A percentile compares a stretch with the other conserved stretches of the same genome.
Conservation (phyloP, 2,113 vertebrate species). For the Recurvirostra avosetta region DNA sequence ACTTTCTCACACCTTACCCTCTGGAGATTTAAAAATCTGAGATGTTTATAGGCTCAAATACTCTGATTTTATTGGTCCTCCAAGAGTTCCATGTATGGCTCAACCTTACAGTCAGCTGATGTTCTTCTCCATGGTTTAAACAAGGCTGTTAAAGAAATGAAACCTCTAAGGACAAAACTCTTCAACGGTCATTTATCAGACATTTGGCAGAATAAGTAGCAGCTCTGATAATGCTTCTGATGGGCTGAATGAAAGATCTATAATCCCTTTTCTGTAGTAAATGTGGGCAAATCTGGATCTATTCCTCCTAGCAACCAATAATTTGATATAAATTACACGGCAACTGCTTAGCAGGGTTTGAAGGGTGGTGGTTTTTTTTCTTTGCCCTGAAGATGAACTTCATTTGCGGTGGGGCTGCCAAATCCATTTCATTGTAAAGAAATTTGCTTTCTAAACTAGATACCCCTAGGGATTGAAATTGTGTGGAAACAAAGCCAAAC, state of each 20-base stretch:
- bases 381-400: constrained; percentile 73
- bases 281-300: constrained; percentile 22
- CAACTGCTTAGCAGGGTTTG: constrained; percentile 7
- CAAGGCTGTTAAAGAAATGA: not conserved
- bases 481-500: constrained; percentile 57
- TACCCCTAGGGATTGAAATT: constrained; percentile 50
- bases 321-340: constrained; percentile 62
- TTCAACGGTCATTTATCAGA: constrained; percentile 2
- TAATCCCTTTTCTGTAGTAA: constrained; percentile 37
- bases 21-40: constrained; percentile 29
- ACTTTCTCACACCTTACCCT: not conserved
- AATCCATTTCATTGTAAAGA: constrained; percentile 70
- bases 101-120: not conserved
- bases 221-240: constrained; percentile 14
- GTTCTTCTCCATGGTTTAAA: not conserved
- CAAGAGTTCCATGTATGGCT: not conserved
- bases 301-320: constrained; percentile 53
- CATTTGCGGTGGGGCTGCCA: constrained; percentile 59
- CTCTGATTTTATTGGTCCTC: constrained; percentile 10
- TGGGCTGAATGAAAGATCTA: constrained; percentile 33
- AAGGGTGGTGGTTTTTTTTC: not conserved
- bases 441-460: constrained; percentile 64
- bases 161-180: not conserved
- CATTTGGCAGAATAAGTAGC: constrained; percentile 15
- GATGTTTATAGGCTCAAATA: not conserved